phyloP scores from a whole-genome alignment of 1,140 invertebrate species.

The Drosophila pachea region DNA sequence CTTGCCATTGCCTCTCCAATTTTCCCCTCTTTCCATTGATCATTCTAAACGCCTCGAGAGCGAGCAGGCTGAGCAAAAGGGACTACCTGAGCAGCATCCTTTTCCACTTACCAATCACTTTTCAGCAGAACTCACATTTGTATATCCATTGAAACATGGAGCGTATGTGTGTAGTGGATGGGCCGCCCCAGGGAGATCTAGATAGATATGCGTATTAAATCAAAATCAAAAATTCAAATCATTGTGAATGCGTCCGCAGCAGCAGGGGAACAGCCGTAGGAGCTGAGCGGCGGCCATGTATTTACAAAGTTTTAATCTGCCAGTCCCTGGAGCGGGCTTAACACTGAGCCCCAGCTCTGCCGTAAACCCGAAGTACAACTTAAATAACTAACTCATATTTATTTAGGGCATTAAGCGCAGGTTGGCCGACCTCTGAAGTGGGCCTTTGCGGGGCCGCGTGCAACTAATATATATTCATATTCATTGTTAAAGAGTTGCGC shows the following conservation, averaged over 20 bases:
- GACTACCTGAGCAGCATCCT: too few relatives aligned
- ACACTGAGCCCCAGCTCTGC: not conserved
- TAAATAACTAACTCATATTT: conserved; percentile 7
- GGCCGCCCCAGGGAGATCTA: too few relatives aligned
- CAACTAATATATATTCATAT: conserved; percentile 10
- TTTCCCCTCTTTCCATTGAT: too few relatives aligned
- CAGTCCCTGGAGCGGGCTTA: conserved; percentile 10
- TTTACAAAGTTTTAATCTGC: conserved; percentile 10
- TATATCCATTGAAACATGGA: too few relatives aligned
- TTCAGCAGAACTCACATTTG: too few relatives aligned
- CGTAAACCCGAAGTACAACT: not conserved
- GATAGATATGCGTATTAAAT: not conserved
- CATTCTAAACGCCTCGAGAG: too few relatives aligned
- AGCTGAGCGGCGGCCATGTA: not conserved
- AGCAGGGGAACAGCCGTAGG: not conserved
- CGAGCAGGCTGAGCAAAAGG: too few relatives aligned
- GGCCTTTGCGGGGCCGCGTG: not conserved
- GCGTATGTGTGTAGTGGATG: too few relatives aligned
- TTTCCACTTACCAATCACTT: too few relatives aligned
- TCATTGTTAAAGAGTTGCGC: conserved; percentile 15
- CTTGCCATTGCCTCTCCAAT: too few relatives aligned
- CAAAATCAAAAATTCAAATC: not conserved
- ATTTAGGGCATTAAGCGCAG: conserved; percentile 9
- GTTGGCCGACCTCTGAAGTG: not conserved
- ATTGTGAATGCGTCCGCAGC: not conserved